Percentiles rank a stretch among this genome's conserved stretches.
phyloP scores from a whole-genome alignment of 2,888 invertebrate species.

The Hylaea fasciaria region DNA sequence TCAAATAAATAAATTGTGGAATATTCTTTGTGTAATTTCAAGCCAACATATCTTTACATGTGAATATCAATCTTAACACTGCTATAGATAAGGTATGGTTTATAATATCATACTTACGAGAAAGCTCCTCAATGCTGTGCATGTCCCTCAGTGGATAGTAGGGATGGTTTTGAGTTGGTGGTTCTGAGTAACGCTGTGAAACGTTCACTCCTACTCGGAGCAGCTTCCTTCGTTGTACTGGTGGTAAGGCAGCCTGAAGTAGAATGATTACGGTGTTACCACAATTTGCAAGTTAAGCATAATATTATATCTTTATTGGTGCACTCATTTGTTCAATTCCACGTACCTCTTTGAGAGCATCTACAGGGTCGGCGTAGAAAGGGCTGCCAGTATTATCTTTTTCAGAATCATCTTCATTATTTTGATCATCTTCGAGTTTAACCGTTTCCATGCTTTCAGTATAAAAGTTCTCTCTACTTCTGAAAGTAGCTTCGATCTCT shows the following conservation, averaged over 20 bases:
- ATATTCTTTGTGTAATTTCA: too few relatives aligned
- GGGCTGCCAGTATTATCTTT: conserved; percentile 91
- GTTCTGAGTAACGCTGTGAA: conserved; percentile 87
- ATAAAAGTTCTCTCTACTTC: conserved; percentile 69
- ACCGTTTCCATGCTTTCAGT: conserved; percentile 81
- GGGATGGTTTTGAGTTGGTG: conserved; percentile 81
- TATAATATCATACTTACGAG: conserved; percentile 64
- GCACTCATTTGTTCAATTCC: too few relatives aligned
- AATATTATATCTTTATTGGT: too few relatives aligned
- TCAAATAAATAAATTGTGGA: too few relatives aligned
- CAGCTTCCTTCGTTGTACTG: conserved; percentile 77
- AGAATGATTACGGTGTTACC: not conserved
- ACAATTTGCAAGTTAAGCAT: too few relatives aligned
- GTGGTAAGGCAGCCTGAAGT: conserved; percentile 69
- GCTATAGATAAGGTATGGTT: too few relatives aligned
- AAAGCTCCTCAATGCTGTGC: conserved; percentile 83
- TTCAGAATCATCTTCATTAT: conserved; percentile 67
- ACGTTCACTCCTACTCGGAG: conserved; percentile 72
- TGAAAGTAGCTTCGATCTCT: conserved; percentile 78
- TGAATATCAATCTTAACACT: too few relatives aligned
- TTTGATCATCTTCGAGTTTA: conserved; percentile 73
- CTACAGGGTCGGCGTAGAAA: conserved; percentile 95
- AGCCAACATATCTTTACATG: too few relatives aligned
- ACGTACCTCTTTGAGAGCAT: conserved; percentile 88
- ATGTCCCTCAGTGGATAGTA: conserved; percentile 81